Evolutionary conservation across 2,888 invertebrate genomes (phyloP), one percentile per base, ranked within the genome.

Genomic region (Epirrhoe tristata): DNA sequence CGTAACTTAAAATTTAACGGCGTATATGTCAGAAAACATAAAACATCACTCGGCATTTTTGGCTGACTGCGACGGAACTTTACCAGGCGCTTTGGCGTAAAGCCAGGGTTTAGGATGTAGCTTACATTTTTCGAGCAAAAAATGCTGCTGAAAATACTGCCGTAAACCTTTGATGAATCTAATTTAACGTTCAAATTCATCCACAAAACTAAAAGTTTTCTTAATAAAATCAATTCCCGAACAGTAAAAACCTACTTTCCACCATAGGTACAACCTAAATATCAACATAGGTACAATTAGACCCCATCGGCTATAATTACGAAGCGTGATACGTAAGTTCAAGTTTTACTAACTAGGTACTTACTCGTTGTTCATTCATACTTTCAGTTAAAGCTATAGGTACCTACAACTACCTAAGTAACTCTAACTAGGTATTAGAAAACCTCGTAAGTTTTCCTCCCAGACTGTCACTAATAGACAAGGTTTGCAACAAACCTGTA

Each of bases 31-130:
- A 46, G 55, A 55, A 66, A 58, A 46, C 63, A 62, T 57, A 67
- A 55, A 32, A 58, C 55, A 36, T 61, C 32, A 48, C 59, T 66
- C 55, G 52, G 63, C 46, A 50, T 70, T 70, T 70, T 73, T 71
- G 71, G 73, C 66, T 58, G 63, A 61, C 53, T 63, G 34, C 64
- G 32, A 55, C 56, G 39, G 46, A 69, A 67, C 65, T 69, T 65
- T 69, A 31, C 52, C 67, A 71, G 65, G 63, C 59, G 56, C 63
- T 69, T 69, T 72, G 74, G 72, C 69, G 63, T 52, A 63, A 55
- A 57, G 70, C 72, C 74, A 72, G 67, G 14, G 59, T 56, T 56
- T 56, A 10, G 66, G 60, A 68, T 69, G 58, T 55, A 59, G 63
- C 58, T 67, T 52, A 7, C 61, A 69, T 62, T 67, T 69, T 59